A percentile compares a stretch with the other conserved stretches of the same genome.
Evolutionary conservation across 2,797 vertebrate species (phyloP).

Genomic region (Rhinogobio ventralis): DNA sequence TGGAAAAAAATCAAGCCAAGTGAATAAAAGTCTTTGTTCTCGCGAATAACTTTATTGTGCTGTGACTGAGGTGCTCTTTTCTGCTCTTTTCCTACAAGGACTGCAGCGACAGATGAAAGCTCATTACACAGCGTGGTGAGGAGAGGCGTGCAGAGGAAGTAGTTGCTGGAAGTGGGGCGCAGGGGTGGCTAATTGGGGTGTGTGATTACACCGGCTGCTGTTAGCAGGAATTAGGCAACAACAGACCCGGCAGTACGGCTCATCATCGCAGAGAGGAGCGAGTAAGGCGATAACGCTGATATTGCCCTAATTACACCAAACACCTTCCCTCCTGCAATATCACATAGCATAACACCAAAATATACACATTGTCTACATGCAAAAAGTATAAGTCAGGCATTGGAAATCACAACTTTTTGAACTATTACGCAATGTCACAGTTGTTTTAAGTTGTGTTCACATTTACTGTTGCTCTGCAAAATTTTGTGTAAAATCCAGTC

Average conservation of each 20-base stretch:
- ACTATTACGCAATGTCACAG: neutral
- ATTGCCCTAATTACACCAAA: conserved; percentile 89
- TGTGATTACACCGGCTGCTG: conserved; percentile 99
- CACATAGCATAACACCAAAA: conserved; percentile 43
- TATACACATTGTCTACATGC: conserved; percentile 5
- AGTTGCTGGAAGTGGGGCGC: conserved; percentile 89
- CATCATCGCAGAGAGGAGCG: conserved; percentile 89
- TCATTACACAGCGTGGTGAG: conserved; percentile 97
- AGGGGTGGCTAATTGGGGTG: conserved; percentile 96
- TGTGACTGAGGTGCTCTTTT: conserved; percentile 93
- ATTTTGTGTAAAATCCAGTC: neutral
- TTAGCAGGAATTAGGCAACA: conserved; percentile 97
- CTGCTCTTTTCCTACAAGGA: conserved; percentile 59
- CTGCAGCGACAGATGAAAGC: conserved; percentile 93
- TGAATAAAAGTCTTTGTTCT: conserved; percentile 5
- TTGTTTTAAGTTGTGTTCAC: neutral
- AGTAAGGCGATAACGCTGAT: conserved; percentile 88
- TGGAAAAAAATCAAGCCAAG: conserved; percentile 1
- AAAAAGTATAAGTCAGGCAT: conserved; percentile 18
- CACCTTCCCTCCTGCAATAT: conserved; percentile 80
- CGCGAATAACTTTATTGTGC: conserved; percentile 83
- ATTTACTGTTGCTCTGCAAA: neutral
- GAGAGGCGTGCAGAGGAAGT: conserved; percentile 87
- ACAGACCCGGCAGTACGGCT: conserved; percentile 93
- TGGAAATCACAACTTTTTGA: conserved; percentile 22